Evolutionary conservation across 2,888 invertebrate species (phyloP).

Genomic region (Zonitis immaculata): DNA sequence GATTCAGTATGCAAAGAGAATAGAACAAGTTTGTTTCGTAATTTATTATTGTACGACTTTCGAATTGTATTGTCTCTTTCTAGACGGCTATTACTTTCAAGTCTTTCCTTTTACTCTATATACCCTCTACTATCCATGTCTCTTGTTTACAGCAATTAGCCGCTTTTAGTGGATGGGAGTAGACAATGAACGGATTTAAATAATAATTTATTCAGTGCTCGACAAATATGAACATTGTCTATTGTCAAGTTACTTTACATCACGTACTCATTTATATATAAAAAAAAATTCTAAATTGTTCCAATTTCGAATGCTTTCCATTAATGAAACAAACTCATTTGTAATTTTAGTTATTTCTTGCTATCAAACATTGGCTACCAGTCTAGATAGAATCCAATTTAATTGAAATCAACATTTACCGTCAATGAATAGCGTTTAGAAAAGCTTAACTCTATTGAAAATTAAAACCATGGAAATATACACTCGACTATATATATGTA

Average conservation of each 20-base stretch:
- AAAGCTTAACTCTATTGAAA: neutral
- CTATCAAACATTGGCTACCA: neutral
- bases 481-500: neutral
- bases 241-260: no score
- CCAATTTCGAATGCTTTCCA: no score
- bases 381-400: constrained; percentile 1
- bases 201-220: constrained; percentile 44
- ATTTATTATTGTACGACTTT: constrained; percentile 45
- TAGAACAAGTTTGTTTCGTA: constrained; percentile 41
- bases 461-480: neutral
- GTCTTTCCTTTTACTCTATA: neutral
- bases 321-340: neutral
- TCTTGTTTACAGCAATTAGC: constrained; percentile 46
- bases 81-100: neutral
- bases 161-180: constrained; percentile 14
- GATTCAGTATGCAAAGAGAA: constrained; percentile 43
- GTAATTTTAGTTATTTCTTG: neutral
- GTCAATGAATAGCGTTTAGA: neutral
- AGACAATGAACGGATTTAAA: constrained; percentile 39
- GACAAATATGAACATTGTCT: constrained; percentile 38
- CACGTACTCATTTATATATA: no score
- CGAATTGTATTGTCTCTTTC: constrained; percentile 26
- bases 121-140: constrained; percentile 33
- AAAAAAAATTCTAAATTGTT: no score
- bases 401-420: neutral